Evolutionary conservation across 2,888 invertebrate genomes (phyloP), one percentile per base, ranked within the genome.

Genomic region (Meta bourneti): DNA sequence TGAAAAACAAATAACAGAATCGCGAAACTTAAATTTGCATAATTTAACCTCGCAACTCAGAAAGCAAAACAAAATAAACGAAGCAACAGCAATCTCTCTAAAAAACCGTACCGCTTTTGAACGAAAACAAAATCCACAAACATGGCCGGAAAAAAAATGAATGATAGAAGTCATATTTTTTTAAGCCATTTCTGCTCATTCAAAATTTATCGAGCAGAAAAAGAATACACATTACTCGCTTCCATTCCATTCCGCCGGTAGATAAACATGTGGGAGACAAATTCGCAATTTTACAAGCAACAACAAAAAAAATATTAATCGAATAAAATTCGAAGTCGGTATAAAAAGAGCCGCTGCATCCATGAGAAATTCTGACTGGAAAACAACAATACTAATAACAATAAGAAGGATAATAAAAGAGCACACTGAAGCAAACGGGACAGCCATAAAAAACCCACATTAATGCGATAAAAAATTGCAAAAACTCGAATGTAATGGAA

Each of bases 121-220:
- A 34, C 4, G 51, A 51, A 51, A 77, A 77, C 11, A 77, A 49
- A 49, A 5, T 49, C 0, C n/a, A 1, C 51, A 78, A 52, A 52
- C 54, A 52, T 7, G 48, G 75, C 5, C 9, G 11, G 52, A 0
- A 51, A 49, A 79, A 20, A 79, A 69, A 54, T 54, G 79, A 79
- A 61, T 61, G 54, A 79, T 61, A 54, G 79, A 79, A 61, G 20
- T 34, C 79, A 61, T 61, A 61, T 20, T 79, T 20, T 79, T 34
- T 79, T 34, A 34, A 77, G 61, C 79, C 69, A 79, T 79, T 79
- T 61, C 34, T 61, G 61, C 79, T 79, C 54, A 79, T 61, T 79
- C 79, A 34, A 79, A 79, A 79, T 79, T 79, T 79, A 79, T 79
- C 61, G 79, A 79, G 79, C 79, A 61, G 20, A 49, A 79, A 79